phyloP scores from a whole-genome alignment of 2,113 vertebrate genomes.

The Istiophorus platypterus region DNA sequence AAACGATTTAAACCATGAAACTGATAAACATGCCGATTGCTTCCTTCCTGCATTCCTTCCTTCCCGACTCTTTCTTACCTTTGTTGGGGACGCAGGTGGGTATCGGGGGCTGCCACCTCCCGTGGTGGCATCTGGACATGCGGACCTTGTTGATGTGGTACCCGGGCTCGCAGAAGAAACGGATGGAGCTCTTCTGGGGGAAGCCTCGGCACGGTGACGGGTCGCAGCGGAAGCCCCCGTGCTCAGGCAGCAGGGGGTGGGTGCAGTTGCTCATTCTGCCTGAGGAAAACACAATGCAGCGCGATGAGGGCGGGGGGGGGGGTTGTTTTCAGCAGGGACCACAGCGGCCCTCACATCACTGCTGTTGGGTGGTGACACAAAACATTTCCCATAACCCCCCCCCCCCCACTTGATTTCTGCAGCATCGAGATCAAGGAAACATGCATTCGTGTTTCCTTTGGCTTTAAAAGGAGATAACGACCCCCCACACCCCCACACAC shows the following conservation, averaged over 20 bases:
- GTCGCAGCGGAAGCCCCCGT: conserved; percentile 82
- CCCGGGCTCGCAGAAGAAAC: conserved; percentile 81
- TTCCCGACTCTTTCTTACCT: no score
- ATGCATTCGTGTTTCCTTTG: conserved; percentile 3
- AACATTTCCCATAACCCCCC: not conserved
- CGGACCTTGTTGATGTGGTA: conserved; percentile 56
- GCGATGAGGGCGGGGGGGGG: no score
- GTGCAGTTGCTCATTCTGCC: conserved; percentile 77
- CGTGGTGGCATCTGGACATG: conserved; percentile 68
- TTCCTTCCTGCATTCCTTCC: no score
- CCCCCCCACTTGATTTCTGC: not conserved
- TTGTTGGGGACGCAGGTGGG: conserved; percentile 70
- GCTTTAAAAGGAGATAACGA: conserved; percentile 11
- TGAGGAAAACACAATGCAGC: conserved; percentile 32
- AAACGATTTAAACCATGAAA: no score
- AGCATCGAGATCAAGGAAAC: no score
- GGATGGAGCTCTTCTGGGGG: conserved; percentile 71
- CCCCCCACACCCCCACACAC: no score
- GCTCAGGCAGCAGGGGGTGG: conserved; percentile 79
- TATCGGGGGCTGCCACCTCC: conserved; percentile 68
- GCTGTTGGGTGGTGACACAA: no score
- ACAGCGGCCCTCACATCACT: not conserved
- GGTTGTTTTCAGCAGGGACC: no score
- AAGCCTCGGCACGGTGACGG: conserved; percentile 83
- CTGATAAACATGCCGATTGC: no score